Conservation (phyloP, 2,888 invertebrate genomes). For the Diogma glabrata region DNA sequence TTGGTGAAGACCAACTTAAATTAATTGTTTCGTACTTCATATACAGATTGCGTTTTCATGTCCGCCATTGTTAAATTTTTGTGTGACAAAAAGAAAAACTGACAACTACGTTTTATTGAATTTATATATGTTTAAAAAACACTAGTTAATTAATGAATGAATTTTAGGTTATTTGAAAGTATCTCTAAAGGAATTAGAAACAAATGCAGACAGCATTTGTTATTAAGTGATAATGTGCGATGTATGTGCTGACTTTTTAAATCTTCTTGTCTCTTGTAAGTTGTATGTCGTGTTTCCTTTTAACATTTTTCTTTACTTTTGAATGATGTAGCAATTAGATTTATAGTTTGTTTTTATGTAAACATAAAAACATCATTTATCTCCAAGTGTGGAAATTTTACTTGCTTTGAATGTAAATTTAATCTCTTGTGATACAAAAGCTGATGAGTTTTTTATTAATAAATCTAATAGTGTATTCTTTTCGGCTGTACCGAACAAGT, state of each 20-base stretch:
- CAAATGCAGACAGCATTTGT: conserved; percentile 42
- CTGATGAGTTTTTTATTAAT: no score
- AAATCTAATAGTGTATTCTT: no score
- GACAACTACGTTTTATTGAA: conserved; percentile 7
- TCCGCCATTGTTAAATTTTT: conserved; percentile 8
- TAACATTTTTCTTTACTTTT: no score
- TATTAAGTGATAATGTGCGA: conserved; percentile 64
- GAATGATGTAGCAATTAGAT: no score
- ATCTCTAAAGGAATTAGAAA: conserved; percentile 42
- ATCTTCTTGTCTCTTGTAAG: conserved; percentile 79
- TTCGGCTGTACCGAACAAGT: no score
- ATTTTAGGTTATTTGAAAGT: conserved; percentile 25
- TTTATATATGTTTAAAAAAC: conserved; percentile 7
- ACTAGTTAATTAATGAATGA: conserved; percentile 10
- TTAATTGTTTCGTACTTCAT: conserved; percentile 6
- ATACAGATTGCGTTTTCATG: conserved; percentile 2
- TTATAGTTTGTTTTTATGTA: no score
- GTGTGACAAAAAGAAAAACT: conserved; percentile 8
- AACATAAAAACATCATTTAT: no score
- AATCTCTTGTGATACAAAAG: no score
- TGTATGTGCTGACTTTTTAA: conserved; percentile 87
- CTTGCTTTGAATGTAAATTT: no score
- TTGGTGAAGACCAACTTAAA: no score
- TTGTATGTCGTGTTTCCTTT: no score
- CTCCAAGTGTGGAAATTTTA: no score